Evolutionary conservation across 2,888 invertebrate species (phyloP).

Genomic region (Polia nebulosa): DNA sequence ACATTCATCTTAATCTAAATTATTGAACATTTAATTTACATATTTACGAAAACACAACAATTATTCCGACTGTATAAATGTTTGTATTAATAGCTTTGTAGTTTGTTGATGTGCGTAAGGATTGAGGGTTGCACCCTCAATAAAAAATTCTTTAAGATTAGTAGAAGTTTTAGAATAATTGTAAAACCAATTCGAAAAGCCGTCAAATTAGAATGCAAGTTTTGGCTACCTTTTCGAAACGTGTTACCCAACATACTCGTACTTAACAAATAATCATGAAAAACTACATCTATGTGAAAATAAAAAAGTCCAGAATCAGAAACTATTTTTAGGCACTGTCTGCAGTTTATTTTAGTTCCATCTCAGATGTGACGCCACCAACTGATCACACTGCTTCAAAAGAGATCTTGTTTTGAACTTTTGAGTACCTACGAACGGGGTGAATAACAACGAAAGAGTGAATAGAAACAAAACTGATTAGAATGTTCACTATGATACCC

Average conservation of each 20-base stretch:
- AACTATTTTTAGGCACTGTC: background rate
- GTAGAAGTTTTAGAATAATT: background rate
- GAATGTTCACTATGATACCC: too few relatives aligned
- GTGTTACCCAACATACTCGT: too few relatives aligned
- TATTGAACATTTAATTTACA: background rate
- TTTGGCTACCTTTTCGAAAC: background rate
- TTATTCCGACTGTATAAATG: background rate
- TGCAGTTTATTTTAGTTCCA: background rate
- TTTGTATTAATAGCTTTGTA: background rate
- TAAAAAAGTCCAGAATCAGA: background rate
- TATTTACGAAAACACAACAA: background rate
- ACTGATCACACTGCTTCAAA: background rate
- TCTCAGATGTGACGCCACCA: background rate
- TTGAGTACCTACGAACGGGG: too few relatives aligned
- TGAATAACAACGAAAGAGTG: too few relatives aligned
- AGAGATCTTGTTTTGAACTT: background rate
- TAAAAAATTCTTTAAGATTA: background rate
- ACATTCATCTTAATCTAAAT: constrained; percentile 22
- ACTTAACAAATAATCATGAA: background rate
- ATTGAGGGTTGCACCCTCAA: background rate
- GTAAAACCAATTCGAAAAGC: background rate
- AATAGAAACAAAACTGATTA: too few relatives aligned
- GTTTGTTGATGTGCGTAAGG: background rate
- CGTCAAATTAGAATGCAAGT: background rate
- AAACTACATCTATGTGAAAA: background rate